Evolutionary conservation across 2,888 invertebrate species (phyloP), one percentile per base, ranked within the genome.

Genomic region (Oxycera nigricornis): DNA sequence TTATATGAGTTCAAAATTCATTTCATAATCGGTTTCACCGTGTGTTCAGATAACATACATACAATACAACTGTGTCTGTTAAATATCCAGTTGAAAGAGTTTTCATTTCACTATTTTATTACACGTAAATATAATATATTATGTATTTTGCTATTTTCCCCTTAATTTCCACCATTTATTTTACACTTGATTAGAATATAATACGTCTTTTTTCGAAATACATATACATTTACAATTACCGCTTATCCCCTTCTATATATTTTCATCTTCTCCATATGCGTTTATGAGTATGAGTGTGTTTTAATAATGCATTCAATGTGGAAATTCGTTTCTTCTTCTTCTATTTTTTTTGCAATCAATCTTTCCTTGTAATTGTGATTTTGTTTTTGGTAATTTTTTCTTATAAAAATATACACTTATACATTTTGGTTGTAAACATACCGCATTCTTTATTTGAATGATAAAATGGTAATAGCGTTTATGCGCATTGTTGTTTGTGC

Each of bases 371-470:
- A n/a, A n/a, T n/a, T n/a, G n/a, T n/a, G n/a, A 22, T 2, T 55
- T 35, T 30, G 1, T 31, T 30, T 61, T 17, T 61, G 26, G 14
- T 0, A 9, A 14, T 28, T 61, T 61, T 61, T 30, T 31, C 20
- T 65, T 65, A 65, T 65, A 65, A 65, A 65, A 65, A 65, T 65
- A 65, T 65, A 65, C 65, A 65, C 22, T 14, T 65, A 65, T 24
- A 65, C 41, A 65, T 24, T 4, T 4, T 41, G n/a, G 61, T 17
- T 65, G 65, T 65, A 39, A 41, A 65, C 65, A n/a, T n/a, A n/a
- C n/a, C n/a, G n/a, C n/a, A 65, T 24, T 24, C 20, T 28, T 41
- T 65, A n/a, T n/a, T 62, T 2, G 6, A 9, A 65, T 17, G 20
- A n/a, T 28, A 14, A 35, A 61, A 61, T 61, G 20, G 62, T 62